These are phyloP conservation scores for Drosophila mercatorum DNA, from an alignment of 2,888 invertebrate genomes.

Conservation along the genomic window DNA sequence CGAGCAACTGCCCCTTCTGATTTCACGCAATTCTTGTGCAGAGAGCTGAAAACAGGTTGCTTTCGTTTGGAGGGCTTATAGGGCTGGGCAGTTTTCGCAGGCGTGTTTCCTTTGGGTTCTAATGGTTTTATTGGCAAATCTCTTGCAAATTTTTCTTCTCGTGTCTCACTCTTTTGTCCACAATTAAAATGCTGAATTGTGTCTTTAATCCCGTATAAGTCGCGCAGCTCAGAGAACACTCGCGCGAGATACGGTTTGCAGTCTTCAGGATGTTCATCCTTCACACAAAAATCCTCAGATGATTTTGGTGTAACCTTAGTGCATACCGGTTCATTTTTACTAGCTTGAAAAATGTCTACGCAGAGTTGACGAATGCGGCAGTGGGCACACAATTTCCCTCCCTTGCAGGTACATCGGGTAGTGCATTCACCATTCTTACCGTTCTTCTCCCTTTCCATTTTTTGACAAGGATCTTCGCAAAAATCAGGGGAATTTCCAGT, in stretches of 20 bases:
- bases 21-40: slow-evolving; percentile 87
- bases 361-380: slow-evolving; percentile 76
- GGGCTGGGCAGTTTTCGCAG: neutral
- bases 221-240: slow-evolving; percentile 77
- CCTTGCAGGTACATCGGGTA: slow-evolving; percentile 68
- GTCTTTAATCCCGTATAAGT: slow-evolving; percentile 75
- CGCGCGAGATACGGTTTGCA: slow-evolving; percentile 76
- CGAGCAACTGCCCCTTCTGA: slow-evolving; percentile 86
- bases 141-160: neutral
- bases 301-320: slow-evolving; percentile 43
- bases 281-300: slow-evolving; percentile 61
- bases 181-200: slow-evolving; percentile 11
- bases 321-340: slow-evolving; percentile 27
- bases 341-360: slow-evolving; percentile 52
- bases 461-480: slow-evolving; percentile 55
- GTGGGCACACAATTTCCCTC: slow-evolving; percentile 69
- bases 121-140: rapidly evolving
- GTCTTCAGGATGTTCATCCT: slow-evolving; percentile 48
- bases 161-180: neutral
- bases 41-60: slow-evolving; percentile 66
- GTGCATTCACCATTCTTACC: slow-evolving; percentile 16
- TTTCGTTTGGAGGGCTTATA: slow-evolving; percentile 62
- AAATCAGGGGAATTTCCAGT: slow-evolving; percentile 30
- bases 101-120: too few species aligned
- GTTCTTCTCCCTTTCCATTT: neutral